Base-by-base conservation (phyloP, 2,797 vertebrate genomes). In the Accipiter superciliosus region DNA sequence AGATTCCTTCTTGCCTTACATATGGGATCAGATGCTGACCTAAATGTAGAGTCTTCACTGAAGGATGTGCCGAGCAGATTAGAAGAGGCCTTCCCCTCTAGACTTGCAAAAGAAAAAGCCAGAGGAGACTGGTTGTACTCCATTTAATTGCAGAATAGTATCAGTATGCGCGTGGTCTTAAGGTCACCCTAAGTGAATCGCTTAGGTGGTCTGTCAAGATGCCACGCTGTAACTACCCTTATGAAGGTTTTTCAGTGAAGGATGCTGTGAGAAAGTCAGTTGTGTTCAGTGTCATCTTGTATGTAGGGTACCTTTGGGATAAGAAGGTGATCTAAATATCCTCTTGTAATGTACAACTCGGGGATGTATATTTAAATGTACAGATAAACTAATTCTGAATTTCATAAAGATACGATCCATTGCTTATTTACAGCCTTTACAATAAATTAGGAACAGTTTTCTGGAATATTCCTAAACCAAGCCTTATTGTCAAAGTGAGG, bases 171-270 rank as follows among this genome's bases (percentile, higher is more conserved):
- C 3, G 13, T 31, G 37, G n/a, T 29, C 61, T 88, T 49, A 50
- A 44, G 58, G 39, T 86, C 49, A 61, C 21, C 13, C 5, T 4
- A 20, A 59, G 15, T 31, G 29, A 70, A 35, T 78, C 26, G 15
- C 16, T 31, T 39, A 22, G 9, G 45, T n/a, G 14, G 5, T 26
- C 65, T 71, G 21, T 42, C 50, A 58, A 28, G 35, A 22, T 37
- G 19, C 20, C 17, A 10, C 1, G 0, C 7, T n/a, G 3, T 29
- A 39, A 19, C 35, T 24, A 5, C 37, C 17, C 37, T 26, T 53
- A 25, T 2, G 28, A 25, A 47, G 6, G 13, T 33, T 95, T 89
- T 77, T 53, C 57, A 33, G 52, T 73, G 52, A 63, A 67, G n/a
- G 57, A 45, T 57, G 31, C 49, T 49, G 31, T 67, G 18, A 71